Conservation (phyloP, 2,797 vertebrate species). For the Linurgus olivaceus region DNA sequence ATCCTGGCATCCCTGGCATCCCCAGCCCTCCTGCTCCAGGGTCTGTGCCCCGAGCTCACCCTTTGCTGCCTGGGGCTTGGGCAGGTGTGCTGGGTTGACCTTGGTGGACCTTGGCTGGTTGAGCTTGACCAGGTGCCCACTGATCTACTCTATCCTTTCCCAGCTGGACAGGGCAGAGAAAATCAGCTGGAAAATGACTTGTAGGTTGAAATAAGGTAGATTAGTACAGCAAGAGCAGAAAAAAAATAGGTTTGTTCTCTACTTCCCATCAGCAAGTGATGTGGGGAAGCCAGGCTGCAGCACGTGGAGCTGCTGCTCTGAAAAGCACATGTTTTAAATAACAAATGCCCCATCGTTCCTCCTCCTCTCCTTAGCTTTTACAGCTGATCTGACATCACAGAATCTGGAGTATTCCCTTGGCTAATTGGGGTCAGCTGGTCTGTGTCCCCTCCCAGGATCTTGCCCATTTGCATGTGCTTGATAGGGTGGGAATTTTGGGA, state of each 20-base stretch:
- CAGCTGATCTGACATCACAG: background rate
- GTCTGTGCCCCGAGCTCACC: accelerated
- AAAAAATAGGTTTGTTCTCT: background rate
- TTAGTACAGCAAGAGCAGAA: background rate
- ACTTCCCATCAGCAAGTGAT: background rate
- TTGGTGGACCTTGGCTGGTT: background rate
- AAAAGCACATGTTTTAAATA: background rate
- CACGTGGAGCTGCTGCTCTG: background rate
- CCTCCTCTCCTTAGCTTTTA: background rate
- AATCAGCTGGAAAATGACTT: background rate
- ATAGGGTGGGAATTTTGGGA: background rate
- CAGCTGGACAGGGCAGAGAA: background rate
- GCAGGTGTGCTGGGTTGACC: accelerated
- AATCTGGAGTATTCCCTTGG: background rate
- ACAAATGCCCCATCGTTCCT: background rate
- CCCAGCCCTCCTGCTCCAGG: no score
- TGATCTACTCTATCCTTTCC: no score
- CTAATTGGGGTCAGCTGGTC: background rate
- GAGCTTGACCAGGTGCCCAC: background rate
- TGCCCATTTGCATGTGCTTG: accelerated
- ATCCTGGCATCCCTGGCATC: accelerated
- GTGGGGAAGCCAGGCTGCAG: background rate
- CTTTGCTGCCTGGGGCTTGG: background rate
- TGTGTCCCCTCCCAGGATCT: background rate
- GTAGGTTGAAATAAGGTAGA: background rate